phyloP scores from a whole-genome alignment of 2,888 invertebrate species.

The Ennomos erosarius region DNA sequence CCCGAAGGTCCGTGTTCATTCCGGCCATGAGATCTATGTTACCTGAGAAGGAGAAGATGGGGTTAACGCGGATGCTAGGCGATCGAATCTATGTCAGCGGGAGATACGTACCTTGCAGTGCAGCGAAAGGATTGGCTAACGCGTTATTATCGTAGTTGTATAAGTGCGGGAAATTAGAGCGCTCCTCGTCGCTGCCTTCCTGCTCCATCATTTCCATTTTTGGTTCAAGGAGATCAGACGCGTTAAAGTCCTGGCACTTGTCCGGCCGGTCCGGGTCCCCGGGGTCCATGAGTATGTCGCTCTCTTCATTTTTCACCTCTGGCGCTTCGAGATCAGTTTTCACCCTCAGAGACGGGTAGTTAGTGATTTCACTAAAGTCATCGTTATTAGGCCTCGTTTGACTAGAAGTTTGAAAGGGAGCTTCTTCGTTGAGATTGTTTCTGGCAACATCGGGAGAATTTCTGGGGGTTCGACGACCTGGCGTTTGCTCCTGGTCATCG shows the following conservation, averaged over 20 bases:
- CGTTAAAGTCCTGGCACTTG: constrained; percentile 76
- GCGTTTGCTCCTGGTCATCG: constrained; percentile 78
- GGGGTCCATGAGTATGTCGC: constrained; percentile 77
- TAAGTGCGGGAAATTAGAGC: constrained; percentile 72
- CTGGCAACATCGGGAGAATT: constrained; percentile 85
- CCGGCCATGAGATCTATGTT: constrained; percentile 80
- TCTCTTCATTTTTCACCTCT: constrained; percentile 81
- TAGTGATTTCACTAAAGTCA: constrained; percentile 81
- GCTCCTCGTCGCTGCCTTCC: constrained; percentile 88
- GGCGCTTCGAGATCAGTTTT: constrained; percentile 84
- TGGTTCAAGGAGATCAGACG: constrained; percentile 85
- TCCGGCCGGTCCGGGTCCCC: constrained; percentile 71
- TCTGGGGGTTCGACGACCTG: constrained; percentile 77
- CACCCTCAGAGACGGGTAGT: constrained; percentile 79
- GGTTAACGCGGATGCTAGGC: not conserved
- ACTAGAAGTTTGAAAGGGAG: constrained; percentile 84
- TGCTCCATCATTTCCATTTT: constrained; percentile 90
- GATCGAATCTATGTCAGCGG: not conserved
- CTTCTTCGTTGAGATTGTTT: constrained; percentile 84
- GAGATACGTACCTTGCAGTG: constrained; percentile 66
- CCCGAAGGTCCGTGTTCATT: constrained; percentile 74
- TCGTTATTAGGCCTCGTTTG: constrained; percentile 85
- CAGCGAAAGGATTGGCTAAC: constrained; percentile 80
- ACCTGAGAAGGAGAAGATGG: constrained; percentile 56
- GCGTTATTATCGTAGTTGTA: constrained; percentile 77